Conservation (phyloP, 2,113 vertebrate species). For the Gobiocypris rarus region DNA sequence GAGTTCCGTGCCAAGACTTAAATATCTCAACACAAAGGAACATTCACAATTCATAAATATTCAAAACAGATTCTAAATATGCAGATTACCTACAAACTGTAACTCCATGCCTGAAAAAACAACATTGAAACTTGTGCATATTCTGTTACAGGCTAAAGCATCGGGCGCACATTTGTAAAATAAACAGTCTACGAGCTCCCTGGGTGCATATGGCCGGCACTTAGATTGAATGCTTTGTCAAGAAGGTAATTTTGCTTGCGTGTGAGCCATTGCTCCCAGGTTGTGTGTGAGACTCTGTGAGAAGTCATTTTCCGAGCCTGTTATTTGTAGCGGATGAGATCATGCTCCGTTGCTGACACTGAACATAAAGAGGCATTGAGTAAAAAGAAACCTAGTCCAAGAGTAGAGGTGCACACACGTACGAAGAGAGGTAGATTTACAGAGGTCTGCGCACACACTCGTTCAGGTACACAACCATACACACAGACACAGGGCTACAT, state of each 20-base stretch:
- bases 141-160: conserved; percentile 26
- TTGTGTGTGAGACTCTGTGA: conserved; percentile 45
- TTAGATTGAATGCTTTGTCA: conserved; percentile 54
- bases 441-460: conserved; percentile 50
- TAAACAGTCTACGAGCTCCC: conserved; percentile 34
- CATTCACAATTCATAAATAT: conserved; percentile 33
- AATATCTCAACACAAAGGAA: conserved; percentile 38
- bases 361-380: conserved; percentile 81
- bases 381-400: conserved; percentile 72
- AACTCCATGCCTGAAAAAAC: conserved; percentile 1
- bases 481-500: conserved; percentile 47
- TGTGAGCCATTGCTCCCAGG: conserved; percentile 59
- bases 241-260: conserved; percentile 56
- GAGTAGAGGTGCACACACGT: conserved; percentile 70
- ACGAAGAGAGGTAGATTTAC: conserved; percentile 43
- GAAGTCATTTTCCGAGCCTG: conserved; percentile 61
- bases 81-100: conserved; percentile 20
- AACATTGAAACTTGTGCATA: neutral
- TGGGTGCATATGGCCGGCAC: conserved; percentile 50
- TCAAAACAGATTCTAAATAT: conserved; percentile 4
- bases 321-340: conserved; percentile 77
- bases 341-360: conserved; percentile 72
- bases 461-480: conserved; percentile 33
- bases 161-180: conserved; percentile 49
- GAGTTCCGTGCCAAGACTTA: conserved; percentile 54